These are phyloP conservation scores for Coracias cyanogaster DNA, from an alignment of 2,797 vertebrate species.

Conservation along the genomic window DNA sequence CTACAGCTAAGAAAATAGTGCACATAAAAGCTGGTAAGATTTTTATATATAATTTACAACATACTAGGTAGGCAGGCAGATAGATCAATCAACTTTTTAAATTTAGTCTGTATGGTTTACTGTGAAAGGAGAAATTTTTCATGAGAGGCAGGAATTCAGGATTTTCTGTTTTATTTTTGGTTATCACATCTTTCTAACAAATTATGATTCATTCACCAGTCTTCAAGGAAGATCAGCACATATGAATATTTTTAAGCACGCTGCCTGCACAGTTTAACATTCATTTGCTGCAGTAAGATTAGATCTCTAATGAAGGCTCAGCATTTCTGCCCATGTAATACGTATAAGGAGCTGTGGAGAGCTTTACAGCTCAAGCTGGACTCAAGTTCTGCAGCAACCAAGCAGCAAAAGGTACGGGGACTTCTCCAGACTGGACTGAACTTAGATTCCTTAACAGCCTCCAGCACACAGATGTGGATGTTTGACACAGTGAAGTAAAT, in stretches of 20 bases:
- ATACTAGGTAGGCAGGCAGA: background rate
- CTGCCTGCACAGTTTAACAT: background rate
- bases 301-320: background rate
- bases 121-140: background rate
- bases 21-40: background rate
- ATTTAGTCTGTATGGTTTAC: background rate
- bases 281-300: background rate
- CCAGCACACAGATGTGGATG: background rate
- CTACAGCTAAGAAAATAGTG: background rate
- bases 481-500: background rate
- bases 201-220: conserved; percentile 29
- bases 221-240: conserved; percentile 3
- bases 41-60: background rate
- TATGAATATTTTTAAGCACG: conserved; percentile 3
- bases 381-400: background rate
- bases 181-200: conserved; percentile 14
- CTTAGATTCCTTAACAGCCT: background rate
- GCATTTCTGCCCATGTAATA: background rate
- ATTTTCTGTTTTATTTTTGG: conserved; percentile 53
- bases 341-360: background rate
- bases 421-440: background rate
- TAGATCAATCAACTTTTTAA: background rate
- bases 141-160: background rate
- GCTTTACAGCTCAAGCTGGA: background rate
- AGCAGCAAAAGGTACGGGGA: background rate